Evolutionary conservation across 2,888 invertebrate genomes (phyloP), one percentile per base, ranked within the genome.

Genomic region (Machimus rusticus): DNA sequence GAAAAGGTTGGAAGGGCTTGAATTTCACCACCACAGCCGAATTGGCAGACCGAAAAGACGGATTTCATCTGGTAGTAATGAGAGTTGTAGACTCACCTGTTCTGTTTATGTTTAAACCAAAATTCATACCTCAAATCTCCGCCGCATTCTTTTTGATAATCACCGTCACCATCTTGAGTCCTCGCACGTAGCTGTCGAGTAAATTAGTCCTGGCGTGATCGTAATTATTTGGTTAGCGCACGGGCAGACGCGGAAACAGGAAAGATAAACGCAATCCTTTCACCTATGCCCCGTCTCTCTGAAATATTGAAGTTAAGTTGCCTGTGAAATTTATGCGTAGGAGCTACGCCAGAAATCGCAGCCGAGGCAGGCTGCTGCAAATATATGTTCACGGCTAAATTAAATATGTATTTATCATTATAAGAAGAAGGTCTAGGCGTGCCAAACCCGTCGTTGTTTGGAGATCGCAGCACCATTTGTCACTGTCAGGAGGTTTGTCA

Each of bases 351-450:
- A 66, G 28, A 19, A 66, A 66, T 66, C 66, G 66, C 12, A 66
- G 23, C 19, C 31, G 31, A 31, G 51, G 51, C 79, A 16, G 51
- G 79, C 31, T 79, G 79, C 51, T 79, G 51, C 51, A 82, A 82
- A 82, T 57, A 82, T 57, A 82, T 82, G 51, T 57, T 82, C 37
- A 66, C 57, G 19, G 57, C 51, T 57, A 82, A 82, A 82, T 82
- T 82, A 82, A 82, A 82, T 82, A 82, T 57, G 82, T 82, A 82
- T 82, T 82, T 82, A 66, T 82, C 82, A 82, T 82, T 82, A 37
- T 34, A 57, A 57, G 82, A 82, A 66, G 82, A 55, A 55, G 55
- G 82, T 66, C 82, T 66, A 82, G 19, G 28, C 66, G 37, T 34
- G 19, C 82, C 23, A 34, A 55, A 37, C 57, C 82, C 39, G 34